Conservation (phyloP, 2,797 vertebrate species). For the Alectoris magna region DNA sequence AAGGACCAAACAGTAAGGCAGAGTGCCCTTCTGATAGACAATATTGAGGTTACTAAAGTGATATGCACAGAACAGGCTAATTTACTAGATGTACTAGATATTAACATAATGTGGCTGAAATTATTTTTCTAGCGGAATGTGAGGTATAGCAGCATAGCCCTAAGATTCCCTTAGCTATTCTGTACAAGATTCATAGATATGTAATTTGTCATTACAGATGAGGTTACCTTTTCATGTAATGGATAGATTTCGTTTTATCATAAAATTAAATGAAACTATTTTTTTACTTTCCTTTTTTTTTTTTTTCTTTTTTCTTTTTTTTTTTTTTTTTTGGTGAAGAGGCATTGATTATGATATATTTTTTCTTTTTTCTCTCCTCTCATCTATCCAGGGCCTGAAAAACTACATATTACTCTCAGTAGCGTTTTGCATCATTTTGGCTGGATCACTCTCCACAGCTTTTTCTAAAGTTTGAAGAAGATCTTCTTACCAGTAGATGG, state of each 20-base stretch:
- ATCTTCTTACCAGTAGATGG: slow-evolving; percentile 74
- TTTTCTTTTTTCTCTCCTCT: slow-evolving; percentile 11
- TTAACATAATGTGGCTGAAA: not conserved
- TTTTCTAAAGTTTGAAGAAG: slow-evolving; percentile 84
- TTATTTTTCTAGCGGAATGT: not conserved
- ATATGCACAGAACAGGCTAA: not conserved
- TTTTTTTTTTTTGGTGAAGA: not conserved
- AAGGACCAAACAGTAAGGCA: not conserved
- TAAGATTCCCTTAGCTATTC: not conserved
- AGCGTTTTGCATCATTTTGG: slow-evolving; percentile 83
- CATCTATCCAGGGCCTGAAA: slow-evolving; percentile 79
- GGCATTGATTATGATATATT: not conserved
- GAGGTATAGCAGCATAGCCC: not conserved
- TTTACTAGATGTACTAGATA: not conserved
- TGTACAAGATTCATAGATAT: not conserved
- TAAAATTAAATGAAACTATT: not conserved
- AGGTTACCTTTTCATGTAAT: not conserved
- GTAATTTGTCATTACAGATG: not conserved
- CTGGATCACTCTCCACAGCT: slow-evolving; percentile 84
- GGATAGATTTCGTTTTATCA: not conserved
- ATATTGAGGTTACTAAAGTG: not conserved
- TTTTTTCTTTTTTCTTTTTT: not conserved
- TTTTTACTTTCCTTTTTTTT: not conserved
- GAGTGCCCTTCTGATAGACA: not conserved
- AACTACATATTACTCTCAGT: slow-evolving; percentile 84